Conservation (phyloP, 1,140 invertebrate genomes). For the Cheumatopsyche charites region DNA sequence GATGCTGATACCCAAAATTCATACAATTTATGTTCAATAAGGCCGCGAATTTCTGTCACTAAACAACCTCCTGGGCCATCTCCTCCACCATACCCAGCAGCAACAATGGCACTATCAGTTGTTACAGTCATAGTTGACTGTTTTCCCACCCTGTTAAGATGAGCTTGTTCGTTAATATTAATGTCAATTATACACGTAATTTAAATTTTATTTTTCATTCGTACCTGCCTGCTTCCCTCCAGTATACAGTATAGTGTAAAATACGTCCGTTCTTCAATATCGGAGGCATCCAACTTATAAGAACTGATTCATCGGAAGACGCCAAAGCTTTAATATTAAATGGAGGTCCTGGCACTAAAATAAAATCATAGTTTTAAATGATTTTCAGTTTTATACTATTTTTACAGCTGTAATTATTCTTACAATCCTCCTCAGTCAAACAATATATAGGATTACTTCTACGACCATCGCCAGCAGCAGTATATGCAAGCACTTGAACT, state of each 20-base stretch:
- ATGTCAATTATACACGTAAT: not conserved
- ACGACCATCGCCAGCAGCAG: conserved; percentile 79
- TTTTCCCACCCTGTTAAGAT: conserved; percentile 39
- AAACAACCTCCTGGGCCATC: conserved; percentile 48
- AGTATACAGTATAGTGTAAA: conserved; percentile 82
- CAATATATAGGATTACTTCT: conserved; percentile 74
- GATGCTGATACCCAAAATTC: conserved; percentile 88
- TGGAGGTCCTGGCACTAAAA: conserved; percentile 77
- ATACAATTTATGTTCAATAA: conserved; percentile 73
- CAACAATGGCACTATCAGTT: conserved; percentile 32
- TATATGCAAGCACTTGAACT: conserved; percentile 80
- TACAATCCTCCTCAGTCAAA: conserved; percentile 79
- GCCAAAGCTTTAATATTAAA: conserved; percentile 81
- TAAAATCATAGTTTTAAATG: not conserved
- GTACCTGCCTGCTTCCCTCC: conserved; percentile 67
- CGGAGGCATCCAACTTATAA: conserved; percentile 85
- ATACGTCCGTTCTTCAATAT: conserved; percentile 80
- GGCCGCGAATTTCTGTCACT: conserved; percentile 67
- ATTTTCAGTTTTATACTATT: not conserved
- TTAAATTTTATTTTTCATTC: conserved; percentile 6
- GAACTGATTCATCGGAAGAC: conserved; percentile 76
- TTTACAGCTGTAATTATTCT: conserved; percentile 18
- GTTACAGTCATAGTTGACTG: conserved; percentile 42
- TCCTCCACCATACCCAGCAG: conserved; percentile 25
- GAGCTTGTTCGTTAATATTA: not conserved